Percentiles rank a stretch among this genome's conserved stretches.
phyloP scores from a whole-genome alignment of 1,140 invertebrate species.

The Drosophila littoralis region DNA sequence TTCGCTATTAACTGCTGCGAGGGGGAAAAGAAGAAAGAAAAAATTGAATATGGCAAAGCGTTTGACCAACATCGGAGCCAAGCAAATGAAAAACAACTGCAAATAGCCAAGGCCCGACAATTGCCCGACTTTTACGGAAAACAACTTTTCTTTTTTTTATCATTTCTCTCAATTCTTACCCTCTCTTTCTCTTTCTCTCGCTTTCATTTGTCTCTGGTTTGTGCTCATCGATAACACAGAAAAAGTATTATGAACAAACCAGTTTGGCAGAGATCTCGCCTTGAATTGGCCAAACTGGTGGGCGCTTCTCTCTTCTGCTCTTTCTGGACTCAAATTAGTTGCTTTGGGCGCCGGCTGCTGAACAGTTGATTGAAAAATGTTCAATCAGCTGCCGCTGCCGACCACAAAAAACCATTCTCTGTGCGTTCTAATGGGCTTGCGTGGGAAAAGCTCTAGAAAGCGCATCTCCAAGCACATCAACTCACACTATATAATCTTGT shows the following conservation, averaged over 20 bases:
- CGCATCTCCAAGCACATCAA: too few species aligned
- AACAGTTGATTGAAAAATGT: constrained; percentile 59
- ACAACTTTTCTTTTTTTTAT: constrained; percentile 60
- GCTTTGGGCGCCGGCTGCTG: constrained; percentile 44
- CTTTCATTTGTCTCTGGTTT: constrained; percentile 29
- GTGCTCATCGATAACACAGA: constrained; percentile 34
- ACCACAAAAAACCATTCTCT: constrained; percentile 3
- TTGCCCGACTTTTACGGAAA: constrained; percentile 63
- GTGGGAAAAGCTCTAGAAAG: background rate
- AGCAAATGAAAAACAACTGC: constrained; percentile 62
- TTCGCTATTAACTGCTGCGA: constrained; percentile 63
- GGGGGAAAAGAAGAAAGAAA: constrained; percentile 20
- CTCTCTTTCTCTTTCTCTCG: constrained; percentile 5
- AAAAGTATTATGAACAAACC: constrained; percentile 31
- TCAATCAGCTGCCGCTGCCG: constrained; percentile 29
- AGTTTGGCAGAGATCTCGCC: constrained; percentile 15
- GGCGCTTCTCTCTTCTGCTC: background rate
- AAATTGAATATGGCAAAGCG: constrained; percentile 68
- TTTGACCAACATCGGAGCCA: constrained; percentile 69
- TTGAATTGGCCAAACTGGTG: constrained; percentile 1
- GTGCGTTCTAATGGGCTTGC: background rate
- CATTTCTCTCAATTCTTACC: background rate
- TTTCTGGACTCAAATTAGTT: constrained; percentile 43
- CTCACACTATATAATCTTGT: too few species aligned
- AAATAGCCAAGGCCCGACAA: constrained; percentile 37